These are phyloP conservation scores for Astur gentilis DNA, from an alignment of 2,113 vertebrate genomes.

Conservation along the genomic window DNA sequence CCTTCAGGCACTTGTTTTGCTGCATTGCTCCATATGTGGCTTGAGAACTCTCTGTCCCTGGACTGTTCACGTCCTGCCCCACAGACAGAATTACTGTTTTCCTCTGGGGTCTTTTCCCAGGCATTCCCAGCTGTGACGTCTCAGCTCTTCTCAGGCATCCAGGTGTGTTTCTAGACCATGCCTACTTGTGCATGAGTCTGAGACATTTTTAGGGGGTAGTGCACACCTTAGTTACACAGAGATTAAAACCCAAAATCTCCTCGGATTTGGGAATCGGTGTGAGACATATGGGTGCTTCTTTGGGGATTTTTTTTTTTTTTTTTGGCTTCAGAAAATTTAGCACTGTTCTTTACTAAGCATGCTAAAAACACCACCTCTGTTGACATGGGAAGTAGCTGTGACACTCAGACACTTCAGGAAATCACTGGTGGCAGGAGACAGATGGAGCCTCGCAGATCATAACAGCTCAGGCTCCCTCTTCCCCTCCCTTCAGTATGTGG, in stretches of 20 bases:
- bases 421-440: background rate
- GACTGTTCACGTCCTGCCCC: background rate
- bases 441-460: background rate
- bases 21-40: background rate
- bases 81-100: background rate
- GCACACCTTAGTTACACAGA: background rate
- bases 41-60: background rate
- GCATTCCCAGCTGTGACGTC: background rate
- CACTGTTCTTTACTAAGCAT: background rate
- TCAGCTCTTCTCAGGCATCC: background rate
- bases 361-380: background rate
- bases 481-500: background rate
- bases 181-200: background rate
- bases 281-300: background rate
- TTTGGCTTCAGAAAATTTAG: background rate
- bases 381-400: background rate
- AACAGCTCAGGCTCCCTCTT: background rate
- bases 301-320: background rate
- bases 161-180: background rate
- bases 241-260: background rate
- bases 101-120: background rate
- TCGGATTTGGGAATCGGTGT: accelerated
- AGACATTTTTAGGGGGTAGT: background rate
- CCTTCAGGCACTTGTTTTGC: background rate
- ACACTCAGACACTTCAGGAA: background rate